Conservation (phyloP, 2,797 vertebrate species). For the Pelodytes ibericus region DNA sequence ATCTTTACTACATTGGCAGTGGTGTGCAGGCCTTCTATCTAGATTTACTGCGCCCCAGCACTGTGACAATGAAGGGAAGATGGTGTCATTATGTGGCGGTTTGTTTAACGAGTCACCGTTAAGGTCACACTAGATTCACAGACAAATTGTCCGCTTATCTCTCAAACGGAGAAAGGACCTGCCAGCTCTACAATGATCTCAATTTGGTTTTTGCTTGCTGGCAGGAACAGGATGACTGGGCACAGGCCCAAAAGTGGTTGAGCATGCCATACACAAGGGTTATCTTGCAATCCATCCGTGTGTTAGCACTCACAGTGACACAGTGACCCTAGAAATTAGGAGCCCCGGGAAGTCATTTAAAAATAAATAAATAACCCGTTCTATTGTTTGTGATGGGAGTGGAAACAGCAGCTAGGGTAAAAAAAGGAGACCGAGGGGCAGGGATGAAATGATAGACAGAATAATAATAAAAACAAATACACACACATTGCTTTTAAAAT, state of each 20-base stretch:
- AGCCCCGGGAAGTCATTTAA: conserved; percentile 37
- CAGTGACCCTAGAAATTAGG: conserved; percentile 17
- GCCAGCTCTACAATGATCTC: not conserved
- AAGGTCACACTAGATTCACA: conserved; percentile 39
- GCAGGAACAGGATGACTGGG: not conserved
- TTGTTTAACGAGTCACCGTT: conserved; percentile 38
- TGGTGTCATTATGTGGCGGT: too few species aligned
- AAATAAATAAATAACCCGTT: too few species aligned
- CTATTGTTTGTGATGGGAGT: conserved; percentile 31
- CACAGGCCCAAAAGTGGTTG: conserved; percentile 20
- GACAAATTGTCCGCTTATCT: conserved; percentile 41
- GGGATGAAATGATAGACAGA: conserved; percentile 8
- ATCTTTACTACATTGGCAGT: too few species aligned
- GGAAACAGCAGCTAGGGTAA: conserved; percentile 16
- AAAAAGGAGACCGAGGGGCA: not conserved
- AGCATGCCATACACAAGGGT: conserved; percentile 5
- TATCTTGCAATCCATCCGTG: conserved; percentile 16
- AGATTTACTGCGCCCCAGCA: too few species aligned
- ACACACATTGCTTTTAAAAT: conserved; percentile 2
- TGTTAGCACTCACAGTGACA: not conserved
- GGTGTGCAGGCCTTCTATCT: too few species aligned
- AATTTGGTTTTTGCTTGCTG: conserved; percentile 15
- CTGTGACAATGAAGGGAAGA: too few species aligned
- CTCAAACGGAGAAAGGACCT: conserved; percentile 9
- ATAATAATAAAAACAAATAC: too few species aligned